Evolutionary conservation across 2,113 vertebrate genomes (phyloP).

Genomic region (Hippocampus comes): DNA sequence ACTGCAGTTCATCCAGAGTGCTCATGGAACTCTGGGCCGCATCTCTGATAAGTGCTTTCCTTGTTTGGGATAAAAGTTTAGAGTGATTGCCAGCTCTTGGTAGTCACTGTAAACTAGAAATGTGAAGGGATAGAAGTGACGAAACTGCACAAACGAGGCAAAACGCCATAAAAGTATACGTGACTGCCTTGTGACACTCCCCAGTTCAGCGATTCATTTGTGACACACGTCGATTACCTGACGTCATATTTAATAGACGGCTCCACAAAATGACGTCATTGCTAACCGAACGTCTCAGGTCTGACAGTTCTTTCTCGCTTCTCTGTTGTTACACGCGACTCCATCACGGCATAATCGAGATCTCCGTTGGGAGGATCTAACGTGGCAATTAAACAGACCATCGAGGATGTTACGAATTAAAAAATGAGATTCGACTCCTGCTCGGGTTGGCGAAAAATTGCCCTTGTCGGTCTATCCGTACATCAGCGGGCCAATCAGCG

Average conservation of each 20-base stretch:
- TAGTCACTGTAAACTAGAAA: too few relatives aligned
- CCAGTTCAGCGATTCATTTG: too few relatives aligned
- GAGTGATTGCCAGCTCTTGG: too few relatives aligned
- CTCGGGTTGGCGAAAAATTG: neutral
- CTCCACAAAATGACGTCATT: neutral
- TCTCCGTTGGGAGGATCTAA: neutral
- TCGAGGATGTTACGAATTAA: neutral
- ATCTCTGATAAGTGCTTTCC: too few relatives aligned
- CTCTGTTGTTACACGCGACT: neutral
- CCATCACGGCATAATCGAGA: neutral
- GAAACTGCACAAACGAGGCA: too few relatives aligned
- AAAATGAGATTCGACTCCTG: neutral
- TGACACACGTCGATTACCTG: neutral
- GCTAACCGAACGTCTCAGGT: neutral
- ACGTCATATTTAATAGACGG: neutral
- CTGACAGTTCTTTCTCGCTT: neutral
- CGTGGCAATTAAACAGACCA: neutral
- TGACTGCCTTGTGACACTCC: too few relatives aligned
- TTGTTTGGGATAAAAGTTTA: too few relatives aligned
- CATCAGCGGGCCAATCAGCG: conserved; percentile 52
- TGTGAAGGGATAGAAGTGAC: too few relatives aligned
- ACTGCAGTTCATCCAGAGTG: too few relatives aligned
- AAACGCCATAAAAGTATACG: too few relatives aligned
- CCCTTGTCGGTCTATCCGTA: neutral
- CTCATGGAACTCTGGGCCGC: too few relatives aligned